These are phyloP conservation scores for Athetis lepigone DNA, from an alignment of 2,888 invertebrate genomes.

Conservation along the genomic window DNA sequence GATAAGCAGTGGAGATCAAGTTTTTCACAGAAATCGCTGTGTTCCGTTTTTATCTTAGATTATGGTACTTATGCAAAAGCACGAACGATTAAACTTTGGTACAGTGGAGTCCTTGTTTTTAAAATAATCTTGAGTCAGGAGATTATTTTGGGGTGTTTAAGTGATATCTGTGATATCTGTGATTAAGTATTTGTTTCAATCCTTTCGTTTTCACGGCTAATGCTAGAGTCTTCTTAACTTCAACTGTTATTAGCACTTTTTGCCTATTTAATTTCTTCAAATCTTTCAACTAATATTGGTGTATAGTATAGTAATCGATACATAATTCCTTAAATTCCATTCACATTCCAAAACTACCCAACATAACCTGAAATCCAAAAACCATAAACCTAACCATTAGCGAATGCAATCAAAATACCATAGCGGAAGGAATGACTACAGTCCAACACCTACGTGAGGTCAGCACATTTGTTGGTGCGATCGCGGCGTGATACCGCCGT, in stretches of 20 bases:
- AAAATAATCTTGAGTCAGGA: slow-evolving; percentile 27
- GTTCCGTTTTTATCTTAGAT: slow-evolving; percentile 63
- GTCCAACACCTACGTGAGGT: slow-evolving; percentile 86
- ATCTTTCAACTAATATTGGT: too few species aligned
- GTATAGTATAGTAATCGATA: too few species aligned
- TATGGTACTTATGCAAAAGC: slow-evolving; percentile 62
- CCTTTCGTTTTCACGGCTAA: neutral
- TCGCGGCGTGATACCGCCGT: slow-evolving; percentile 88
- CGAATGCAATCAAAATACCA: slow-evolving; percentile 74
- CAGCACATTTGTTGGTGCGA: slow-evolving; percentile 86
- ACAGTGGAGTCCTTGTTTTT: slow-evolving; percentile 39
- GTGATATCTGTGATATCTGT: neutral
- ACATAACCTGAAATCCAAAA: slow-evolving; percentile 32
- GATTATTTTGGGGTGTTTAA: slow-evolving; percentile 25
- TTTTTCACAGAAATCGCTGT: slow-evolving; percentile 75
- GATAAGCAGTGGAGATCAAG: slow-evolving; percentile 79
- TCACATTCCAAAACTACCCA: neutral
- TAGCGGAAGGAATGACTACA: slow-evolving; percentile 76
- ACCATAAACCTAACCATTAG: slow-evolving; percentile 59
- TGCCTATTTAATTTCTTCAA: too few species aligned
- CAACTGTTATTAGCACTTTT: neutral
- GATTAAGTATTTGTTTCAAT: neutral
- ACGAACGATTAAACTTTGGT: slow-evolving; percentile 33
- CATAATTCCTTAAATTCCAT: too few species aligned
- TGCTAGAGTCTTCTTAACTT: neutral